A percentile compares a stretch with the other conserved stretches of the same genome.
Conservation (phyloP, 2,113 vertebrate species). For the Naja naja region DNA sequence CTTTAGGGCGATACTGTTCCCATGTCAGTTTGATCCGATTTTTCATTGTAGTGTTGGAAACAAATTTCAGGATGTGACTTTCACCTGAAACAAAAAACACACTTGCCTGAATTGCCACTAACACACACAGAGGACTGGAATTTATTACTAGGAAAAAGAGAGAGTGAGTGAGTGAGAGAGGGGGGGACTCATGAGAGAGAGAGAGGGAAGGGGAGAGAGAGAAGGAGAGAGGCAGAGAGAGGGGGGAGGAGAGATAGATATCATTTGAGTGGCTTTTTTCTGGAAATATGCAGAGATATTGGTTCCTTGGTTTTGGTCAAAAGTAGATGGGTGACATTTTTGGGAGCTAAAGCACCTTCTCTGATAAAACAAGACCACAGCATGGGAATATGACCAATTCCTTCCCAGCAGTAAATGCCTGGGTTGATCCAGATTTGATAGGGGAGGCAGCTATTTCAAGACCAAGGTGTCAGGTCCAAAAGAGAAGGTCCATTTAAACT, state of each 20-base stretch:
- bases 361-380: neutral
- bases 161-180: no score
- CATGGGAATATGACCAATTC: neutral
- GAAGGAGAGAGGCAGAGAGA: no score
- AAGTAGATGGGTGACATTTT: neutral
- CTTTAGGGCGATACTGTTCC: slow-evolving; percentile 86
- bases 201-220: no score
- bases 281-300: neutral
- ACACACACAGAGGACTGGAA: neutral
- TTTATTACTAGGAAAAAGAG: neutral
- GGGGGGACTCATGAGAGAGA: no score
- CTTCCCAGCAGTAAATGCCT: neutral
- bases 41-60: slow-evolving; percentile 83
- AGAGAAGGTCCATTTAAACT: neutral
- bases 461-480: neutral
- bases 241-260: no score
- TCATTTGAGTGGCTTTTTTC: neutral
- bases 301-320: neutral
- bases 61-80: slow-evolving; percentile 87
- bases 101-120: neutral
- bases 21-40: slow-evolving; percentile 83
- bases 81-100: slow-evolving; percentile 77
- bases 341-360: neutral
- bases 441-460: neutral
- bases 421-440: neutral